Conservation (phyloP, 92 coral and sea anemone species). For the Paragorgia papillata region DNA sequence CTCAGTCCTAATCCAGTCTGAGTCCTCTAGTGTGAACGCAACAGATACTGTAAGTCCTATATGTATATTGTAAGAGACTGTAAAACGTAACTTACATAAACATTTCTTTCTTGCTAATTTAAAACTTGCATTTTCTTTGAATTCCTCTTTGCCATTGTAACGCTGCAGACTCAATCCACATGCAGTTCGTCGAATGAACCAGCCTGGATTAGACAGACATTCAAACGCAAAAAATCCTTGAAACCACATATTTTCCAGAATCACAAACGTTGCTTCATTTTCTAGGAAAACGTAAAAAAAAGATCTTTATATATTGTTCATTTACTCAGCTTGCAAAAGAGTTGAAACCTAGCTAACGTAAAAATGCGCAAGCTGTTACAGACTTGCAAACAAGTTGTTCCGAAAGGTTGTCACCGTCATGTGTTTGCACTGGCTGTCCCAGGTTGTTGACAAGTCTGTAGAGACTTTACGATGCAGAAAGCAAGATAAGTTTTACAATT, state of each 20-base stretch:
- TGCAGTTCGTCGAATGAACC: constrained; percentile 81
- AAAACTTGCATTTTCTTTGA: constrained; percentile 94
- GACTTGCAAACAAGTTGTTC: too few species aligned
- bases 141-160: constrained; percentile 87
- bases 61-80: not conserved
- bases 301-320: not conserved
- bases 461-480: too few species aligned
- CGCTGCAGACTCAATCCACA: constrained; percentile 83
- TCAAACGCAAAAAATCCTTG: constrained; percentile 88
- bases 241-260: constrained; percentile 96
- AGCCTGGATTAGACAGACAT: constrained; percentile 80
- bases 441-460: too few species aligned
- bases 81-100: constrained; percentile 63
- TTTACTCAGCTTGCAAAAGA: not conserved
- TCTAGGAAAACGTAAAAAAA: constrained; percentile 47
- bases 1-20: too few species aligned
- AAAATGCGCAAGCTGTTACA: too few species aligned
- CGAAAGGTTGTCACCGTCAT: too few species aligned
- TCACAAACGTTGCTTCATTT: constrained; percentile 87
- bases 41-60: too few species aligned
- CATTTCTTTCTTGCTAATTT: constrained; percentile 83
- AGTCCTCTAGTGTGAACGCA: too few species aligned
- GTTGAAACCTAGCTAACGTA: too few species aligned
- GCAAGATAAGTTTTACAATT: too few species aligned
- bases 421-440: too few species aligned